phyloP scores from a whole-genome alignment of 2,113 vertebrate species.

The Hoplias malabaricus region DNA sequence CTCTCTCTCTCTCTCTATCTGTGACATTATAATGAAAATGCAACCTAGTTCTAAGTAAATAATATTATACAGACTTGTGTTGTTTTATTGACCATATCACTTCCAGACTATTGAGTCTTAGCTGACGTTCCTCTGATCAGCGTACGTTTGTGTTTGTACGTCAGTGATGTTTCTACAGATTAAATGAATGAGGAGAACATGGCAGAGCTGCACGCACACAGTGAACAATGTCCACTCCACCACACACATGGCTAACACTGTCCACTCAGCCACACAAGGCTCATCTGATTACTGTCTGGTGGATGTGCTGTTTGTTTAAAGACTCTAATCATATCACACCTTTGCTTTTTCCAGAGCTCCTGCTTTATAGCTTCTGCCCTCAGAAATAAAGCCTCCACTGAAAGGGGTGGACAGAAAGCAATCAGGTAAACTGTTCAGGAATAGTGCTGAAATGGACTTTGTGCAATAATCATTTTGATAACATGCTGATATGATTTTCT shows the following conservation, averaged over 20 bases:
- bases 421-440: not conserved
- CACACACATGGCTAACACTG: not conserved
- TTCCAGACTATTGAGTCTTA: not conserved
- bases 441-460: not conserved
- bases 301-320: slow-evolving; percentile 6
- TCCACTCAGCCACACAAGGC: not conserved
- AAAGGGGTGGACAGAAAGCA: not conserved
- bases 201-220: slow-evolving; percentile 3
- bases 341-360: slow-evolving; percentile 1
- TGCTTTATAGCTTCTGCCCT: slow-evolving; percentile 3
- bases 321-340: slow-evolving; percentile 1
- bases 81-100: not conserved
- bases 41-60: too few species aligned
- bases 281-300: slow-evolving; percentile 18
- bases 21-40: too few species aligned
- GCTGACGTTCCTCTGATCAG: not conserved
- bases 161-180: not conserved
- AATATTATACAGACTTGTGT: not conserved
- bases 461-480: not conserved
- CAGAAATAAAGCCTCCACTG: not conserved
- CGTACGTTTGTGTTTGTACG: not conserved
- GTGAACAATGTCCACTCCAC: not conserved
- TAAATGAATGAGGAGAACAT: not conserved
- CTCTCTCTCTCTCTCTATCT: too few species aligned
- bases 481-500: not conserved